Percentiles rank a stretch among this genome's conserved stretches.
Evolutionary conservation across 30 jellyfish, hydroid and myxozoan genomes (phyloP).

Genomic region (Pelagia noctiluca): DNA sequence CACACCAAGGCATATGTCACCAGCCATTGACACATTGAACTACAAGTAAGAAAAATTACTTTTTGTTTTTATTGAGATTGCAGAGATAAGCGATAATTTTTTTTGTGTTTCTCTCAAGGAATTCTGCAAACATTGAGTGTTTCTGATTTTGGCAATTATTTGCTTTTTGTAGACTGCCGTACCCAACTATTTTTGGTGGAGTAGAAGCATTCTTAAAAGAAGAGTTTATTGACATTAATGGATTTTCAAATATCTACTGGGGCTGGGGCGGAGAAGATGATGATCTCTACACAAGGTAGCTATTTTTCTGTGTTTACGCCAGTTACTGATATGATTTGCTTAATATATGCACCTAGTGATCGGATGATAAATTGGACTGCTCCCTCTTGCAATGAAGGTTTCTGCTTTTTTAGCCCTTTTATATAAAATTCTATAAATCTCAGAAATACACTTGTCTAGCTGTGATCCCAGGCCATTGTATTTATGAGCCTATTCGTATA

Average conservation of each 20-base stretch:
- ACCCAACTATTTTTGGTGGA: constrained; percentile 87
- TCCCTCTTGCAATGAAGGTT: no score
- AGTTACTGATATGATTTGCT: not conserved
- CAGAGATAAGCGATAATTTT: no score
- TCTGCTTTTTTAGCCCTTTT: not conserved
- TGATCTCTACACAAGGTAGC: constrained; percentile 91
- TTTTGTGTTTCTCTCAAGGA: no score
- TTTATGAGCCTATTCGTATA: not conserved
- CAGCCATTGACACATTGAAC: constrained; percentile 75
- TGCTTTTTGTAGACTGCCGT: constrained; percentile 80
- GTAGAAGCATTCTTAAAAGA: constrained; percentile 87
- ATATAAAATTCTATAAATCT: not conserved
- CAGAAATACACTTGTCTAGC: not conserved
- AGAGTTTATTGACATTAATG: constrained; percentile 81
- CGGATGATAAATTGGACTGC: no score
- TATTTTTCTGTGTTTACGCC: not conserved
- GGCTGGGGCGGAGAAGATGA: constrained; percentile 99
- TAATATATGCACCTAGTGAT: no score
- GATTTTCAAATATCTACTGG: constrained; percentile 95
- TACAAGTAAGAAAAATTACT: constrained; percentile 59
- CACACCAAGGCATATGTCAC: constrained; percentile 91
- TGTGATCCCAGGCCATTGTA: not conserved
- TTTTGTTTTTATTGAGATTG: no score
- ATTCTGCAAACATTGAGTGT: no score
- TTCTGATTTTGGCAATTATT: no score